phyloP scores from a whole-genome alignment of 2,797 vertebrate genomes.

The Enteromius fasciolatus region DNA sequence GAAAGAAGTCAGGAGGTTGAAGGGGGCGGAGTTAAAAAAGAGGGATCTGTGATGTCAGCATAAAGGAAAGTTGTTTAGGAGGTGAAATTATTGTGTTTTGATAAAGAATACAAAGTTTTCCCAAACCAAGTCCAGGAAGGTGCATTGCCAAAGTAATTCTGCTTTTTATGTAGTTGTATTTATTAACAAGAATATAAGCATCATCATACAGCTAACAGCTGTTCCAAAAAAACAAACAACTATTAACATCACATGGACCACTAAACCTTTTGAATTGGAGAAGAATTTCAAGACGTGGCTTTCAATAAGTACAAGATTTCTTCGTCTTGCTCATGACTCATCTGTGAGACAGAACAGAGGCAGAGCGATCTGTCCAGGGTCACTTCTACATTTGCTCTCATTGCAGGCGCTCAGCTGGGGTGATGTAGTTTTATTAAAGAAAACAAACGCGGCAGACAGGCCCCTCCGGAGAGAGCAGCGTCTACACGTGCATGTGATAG shows the following conservation, averaged over 20 bases:
- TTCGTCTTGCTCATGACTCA: slow-evolving; percentile 30
- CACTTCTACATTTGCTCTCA: slow-evolving; percentile 71
- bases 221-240: no score
- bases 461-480: slow-evolving; percentile 57
- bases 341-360: slow-evolving; percentile 74
- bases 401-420: slow-evolving; percentile 72
- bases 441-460: slow-evolving; percentile 77
- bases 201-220: no score
- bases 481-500: slow-evolving; percentile 48
- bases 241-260: no score
- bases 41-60: background rate
- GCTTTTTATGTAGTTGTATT: background rate
- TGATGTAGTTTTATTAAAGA: slow-evolving; percentile 84
- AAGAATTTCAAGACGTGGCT: slow-evolving; percentile 4
- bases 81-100: background rate
- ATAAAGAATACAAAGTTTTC: background rate
- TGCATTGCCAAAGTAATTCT: background rate
- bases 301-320: slow-evolving; percentile 33
- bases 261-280: background rate
- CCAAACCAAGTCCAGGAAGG: background rate
- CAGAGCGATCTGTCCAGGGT: slow-evolving; percentile 59
- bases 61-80: background rate
- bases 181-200: background rate
- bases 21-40: background rate
- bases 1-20: background rate